Evolutionary conservation across 1,140 invertebrate genomes (phyloP).

Genomic region (Nephotettix cincticeps): DNA sequence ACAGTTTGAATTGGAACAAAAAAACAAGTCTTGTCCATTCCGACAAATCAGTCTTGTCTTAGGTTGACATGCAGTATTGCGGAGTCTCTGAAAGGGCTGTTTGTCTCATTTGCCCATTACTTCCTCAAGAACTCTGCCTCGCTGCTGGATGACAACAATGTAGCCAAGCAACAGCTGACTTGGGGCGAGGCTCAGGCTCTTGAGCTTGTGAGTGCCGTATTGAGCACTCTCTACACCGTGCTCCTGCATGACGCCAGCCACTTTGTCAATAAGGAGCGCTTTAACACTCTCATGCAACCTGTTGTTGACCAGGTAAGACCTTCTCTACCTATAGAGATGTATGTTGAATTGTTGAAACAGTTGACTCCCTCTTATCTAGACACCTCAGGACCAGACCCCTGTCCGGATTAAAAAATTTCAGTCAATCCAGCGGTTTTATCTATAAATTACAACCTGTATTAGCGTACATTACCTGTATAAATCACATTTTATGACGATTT

Average conservation of each 20-base stretch:
- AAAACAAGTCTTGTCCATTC: neutral
- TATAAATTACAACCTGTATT: too few species aligned
- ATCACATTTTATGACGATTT: too few species aligned
- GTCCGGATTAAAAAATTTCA: too few species aligned
- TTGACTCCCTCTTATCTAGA: too few species aligned
- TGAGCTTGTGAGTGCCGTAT: slow-evolving; percentile 40
- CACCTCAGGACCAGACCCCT: too few species aligned
- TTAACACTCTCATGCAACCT: slow-evolving; percentile 78
- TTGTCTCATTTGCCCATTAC: slow-evolving; percentile 84
- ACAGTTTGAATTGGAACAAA: neutral
- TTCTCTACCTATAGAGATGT: too few species aligned
- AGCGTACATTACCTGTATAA: too few species aligned
- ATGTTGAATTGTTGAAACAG: too few species aligned
- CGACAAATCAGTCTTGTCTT: slow-evolving; percentile 48
- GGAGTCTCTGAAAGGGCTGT: slow-evolving; percentile 80
- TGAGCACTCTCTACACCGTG: slow-evolving; percentile 65
- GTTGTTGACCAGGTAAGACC: slow-evolving; percentile 74
- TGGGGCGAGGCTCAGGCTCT: slow-evolving; percentile 24
- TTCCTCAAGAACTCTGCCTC: slow-evolving; percentile 77
- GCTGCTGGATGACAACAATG: slow-evolving; percentile 56
- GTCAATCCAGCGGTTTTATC: too few species aligned
- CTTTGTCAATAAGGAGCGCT: slow-evolving; percentile 79
- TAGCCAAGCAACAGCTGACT: slow-evolving; percentile 30
- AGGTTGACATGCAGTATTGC: slow-evolving; percentile 74
- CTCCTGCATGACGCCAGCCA: slow-evolving; percentile 75